A percentile compares a stretch with the other conserved stretches of the same genome.
phyloP scores from a whole-genome alignment of 1,140 invertebrate genomes.

The Triops longicaudatus region DNA sequence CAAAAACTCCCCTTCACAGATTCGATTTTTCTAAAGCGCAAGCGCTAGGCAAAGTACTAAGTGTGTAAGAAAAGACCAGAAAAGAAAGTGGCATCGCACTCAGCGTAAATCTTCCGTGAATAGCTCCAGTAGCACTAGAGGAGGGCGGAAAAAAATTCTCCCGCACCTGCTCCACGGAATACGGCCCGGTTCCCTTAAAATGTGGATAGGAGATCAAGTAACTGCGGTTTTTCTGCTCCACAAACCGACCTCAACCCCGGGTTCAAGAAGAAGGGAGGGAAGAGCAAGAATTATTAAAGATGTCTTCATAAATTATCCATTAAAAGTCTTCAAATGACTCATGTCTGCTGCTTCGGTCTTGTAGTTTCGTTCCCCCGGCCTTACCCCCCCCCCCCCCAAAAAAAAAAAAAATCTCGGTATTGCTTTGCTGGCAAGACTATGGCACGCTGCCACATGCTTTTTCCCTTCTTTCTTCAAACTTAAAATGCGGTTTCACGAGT shows the following conservation, averaged over 20 bases:
- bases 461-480: background rate
- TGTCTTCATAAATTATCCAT: slow-evolving; percentile 12
- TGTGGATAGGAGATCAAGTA: slow-evolving; percentile 4
- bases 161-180: slow-evolving; percentile 1
- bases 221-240: slow-evolving; percentile 14
- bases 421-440: background rate
- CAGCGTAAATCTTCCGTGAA: slow-evolving; percentile 1
- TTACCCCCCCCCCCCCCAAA: too few relatives aligned
- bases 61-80: slow-evolving; percentile 12
- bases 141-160: background rate
- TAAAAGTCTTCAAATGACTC: slow-evolving; percentile 15
- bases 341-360: background rate
- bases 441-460: background rate
- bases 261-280: background rate
- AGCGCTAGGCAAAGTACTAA: background rate
- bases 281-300: background rate
- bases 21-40: background rate
- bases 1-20: background rate
- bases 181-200: background rate
- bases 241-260: background rate
- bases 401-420: background rate
- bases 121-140: background rate
- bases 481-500: background rate
- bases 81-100: background rate
- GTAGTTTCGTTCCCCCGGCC: background rate